Conservation (phyloP, 2,113 vertebrate genomes). For the Colistium nudipinnis region DNA sequence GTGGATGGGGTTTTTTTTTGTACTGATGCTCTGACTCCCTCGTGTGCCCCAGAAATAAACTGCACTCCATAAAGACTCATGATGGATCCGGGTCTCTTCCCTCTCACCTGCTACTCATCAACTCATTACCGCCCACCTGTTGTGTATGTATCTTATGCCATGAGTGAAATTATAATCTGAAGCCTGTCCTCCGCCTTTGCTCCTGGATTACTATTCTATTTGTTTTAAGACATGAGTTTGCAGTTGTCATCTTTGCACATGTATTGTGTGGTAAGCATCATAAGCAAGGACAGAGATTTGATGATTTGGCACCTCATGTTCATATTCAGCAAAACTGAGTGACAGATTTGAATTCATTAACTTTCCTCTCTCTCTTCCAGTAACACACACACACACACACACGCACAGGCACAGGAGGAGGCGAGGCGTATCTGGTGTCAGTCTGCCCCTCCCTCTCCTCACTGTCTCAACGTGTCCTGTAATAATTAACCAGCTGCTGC, state of each 20-base stretch:
- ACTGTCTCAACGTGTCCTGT: slow-evolving; percentile 70
- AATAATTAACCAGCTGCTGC: slow-evolving; percentile 76
- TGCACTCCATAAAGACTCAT: not conserved
- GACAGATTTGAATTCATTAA: slow-evolving; percentile 1
- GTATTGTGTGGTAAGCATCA: too few species aligned
- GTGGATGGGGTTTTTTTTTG: not conserved
- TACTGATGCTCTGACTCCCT: slow-evolving; percentile 39
- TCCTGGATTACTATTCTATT: slow-evolving; percentile 4
- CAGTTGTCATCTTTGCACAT: not conserved
- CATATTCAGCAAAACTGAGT: not conserved
- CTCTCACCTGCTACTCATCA: not conserved
- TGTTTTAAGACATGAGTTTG: not conserved
- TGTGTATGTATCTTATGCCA: not conserved
- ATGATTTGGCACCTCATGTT: too few species aligned
- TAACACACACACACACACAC: not conserved
- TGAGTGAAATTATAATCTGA: not conserved
- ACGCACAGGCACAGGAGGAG: slow-evolving; percentile 6
- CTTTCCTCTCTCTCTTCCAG: not conserved
- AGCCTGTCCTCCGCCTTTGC: not conserved
- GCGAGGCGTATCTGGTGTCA: slow-evolving; percentile 62
- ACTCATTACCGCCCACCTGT: not conserved
- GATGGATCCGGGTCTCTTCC: too few species aligned
- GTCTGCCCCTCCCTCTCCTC: slow-evolving; percentile 53
- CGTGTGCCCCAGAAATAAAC: slow-evolving; percentile 31
- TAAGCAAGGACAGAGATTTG: too few species aligned